A percentile compares a stretch with the other conserved stretches of the same genome.
These are phyloP conservation scores for Biston betularia DNA, from an alignment of 2,888 invertebrate species.

Conservation along the genomic window DNA sequence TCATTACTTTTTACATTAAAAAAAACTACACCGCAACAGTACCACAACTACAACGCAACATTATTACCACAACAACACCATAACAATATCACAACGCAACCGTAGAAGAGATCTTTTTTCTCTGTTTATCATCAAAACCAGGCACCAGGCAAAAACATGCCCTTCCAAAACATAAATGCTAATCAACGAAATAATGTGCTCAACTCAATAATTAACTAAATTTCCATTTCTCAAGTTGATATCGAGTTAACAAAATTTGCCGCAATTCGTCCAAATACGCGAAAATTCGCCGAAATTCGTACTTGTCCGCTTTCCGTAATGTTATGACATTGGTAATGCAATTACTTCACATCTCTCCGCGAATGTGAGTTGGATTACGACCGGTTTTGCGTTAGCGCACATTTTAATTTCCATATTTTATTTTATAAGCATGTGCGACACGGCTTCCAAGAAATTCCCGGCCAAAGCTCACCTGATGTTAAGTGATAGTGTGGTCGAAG, in stretches of 20 bases:
- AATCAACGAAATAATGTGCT: conserved; percentile 8
- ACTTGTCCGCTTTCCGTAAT: conserved; percentile 44
- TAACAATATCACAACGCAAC: no score
- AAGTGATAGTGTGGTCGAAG: no score
- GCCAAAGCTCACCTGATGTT: not conserved
- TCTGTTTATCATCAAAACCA: no score
- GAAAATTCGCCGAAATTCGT: conserved; percentile 21
- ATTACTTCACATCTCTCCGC: conserved; percentile 41
- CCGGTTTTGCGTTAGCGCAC: conserved; percentile 40
- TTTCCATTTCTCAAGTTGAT: conserved; percentile 38
- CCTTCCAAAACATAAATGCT: not conserved
- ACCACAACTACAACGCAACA: no score
- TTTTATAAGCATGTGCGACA: not conserved
- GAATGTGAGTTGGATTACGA: conserved; percentile 39
- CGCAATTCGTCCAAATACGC: conserved; percentile 54
- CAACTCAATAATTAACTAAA: conserved; percentile 33
- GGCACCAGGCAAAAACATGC: not conserved
- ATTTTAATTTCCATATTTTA: conserved; percentile 30
- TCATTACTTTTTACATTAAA: no score
- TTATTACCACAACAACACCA: no score
- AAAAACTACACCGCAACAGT: no score
- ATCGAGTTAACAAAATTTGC: conserved; percentile 36
- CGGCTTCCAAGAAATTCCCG: no score
- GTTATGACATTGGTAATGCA: conserved; percentile 47
- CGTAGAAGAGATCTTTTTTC: no score